Conservation (phyloP, 2,888 invertebrate genomes). For the Fragum sueziense region DNA sequence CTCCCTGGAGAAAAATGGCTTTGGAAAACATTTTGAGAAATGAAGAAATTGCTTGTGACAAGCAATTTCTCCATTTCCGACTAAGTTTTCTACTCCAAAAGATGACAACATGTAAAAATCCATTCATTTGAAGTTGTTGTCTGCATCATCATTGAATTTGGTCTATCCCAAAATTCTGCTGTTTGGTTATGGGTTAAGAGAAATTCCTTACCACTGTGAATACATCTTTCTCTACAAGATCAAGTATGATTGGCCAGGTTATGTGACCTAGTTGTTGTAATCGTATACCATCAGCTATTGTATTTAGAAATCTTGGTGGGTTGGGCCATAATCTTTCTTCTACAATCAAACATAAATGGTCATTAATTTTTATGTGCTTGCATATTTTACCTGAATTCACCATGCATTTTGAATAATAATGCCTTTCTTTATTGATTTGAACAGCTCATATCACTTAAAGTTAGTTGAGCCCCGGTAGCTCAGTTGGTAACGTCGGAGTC, state of each 20-base stretch:
- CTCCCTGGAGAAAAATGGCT: background rate
- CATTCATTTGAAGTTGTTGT: too few relatives aligned
- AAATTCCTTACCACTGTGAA: constrained; percentile 78
- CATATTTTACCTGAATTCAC: too few relatives aligned
- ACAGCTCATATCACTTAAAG: too few relatives aligned
- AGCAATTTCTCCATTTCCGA: background rate
- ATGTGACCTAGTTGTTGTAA: constrained; percentile 82
- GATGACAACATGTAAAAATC: background rate
- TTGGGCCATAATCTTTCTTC: constrained; percentile 80
- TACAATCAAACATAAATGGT: constrained; percentile 26
- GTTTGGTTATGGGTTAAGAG: background rate
- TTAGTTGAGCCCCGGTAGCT: too few relatives aligned
- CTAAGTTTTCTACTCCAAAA: background rate
- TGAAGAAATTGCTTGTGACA: background rate
- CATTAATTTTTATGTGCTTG: too few relatives aligned
- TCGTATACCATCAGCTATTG: constrained; percentile 83
- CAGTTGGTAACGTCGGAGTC: too few relatives aligned
- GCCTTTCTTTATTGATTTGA: too few relatives aligned
- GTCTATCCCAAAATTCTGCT: background rate
- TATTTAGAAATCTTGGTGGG: constrained; percentile 80
- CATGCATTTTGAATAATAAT: too few relatives aligned
- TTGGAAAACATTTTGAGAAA: constrained; percentile 9
- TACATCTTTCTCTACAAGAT: constrained; percentile 81
- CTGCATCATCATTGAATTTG: background rate
- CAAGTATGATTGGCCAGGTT: constrained; percentile 82